Evolutionary conservation across 2,888 invertebrate species (phyloP), one percentile per base, ranked within the genome.

Genomic region (Pollenia amentaria): DNA sequence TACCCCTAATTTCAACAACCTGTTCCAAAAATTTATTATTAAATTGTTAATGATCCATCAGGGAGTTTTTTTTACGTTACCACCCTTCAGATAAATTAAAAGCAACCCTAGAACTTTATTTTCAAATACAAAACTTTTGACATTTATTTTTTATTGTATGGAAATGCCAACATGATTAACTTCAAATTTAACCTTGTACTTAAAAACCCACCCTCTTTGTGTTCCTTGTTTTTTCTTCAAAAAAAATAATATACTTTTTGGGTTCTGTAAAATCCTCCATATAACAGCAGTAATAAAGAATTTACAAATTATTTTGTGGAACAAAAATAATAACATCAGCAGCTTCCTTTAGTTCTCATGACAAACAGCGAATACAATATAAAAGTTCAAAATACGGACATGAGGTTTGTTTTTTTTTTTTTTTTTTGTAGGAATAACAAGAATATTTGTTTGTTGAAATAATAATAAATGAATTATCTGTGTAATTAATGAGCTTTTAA

Each of bases 401-500:
- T 55, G n/a, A 18, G 18, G 51, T 51, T 44, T 42, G 6, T 18
- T 18, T n/a, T 14, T 12, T 48, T 64, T 29, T 48, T 21, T 48
- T 4, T 42, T 44, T 53, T 46, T 80, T 65, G 53, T 55, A 55
- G 62, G 62, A 81, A 53, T 55, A 81, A 84, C 46, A 40, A 83
- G 70, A 82, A 75, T 57, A 64, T 77, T 88, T 88, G 42, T 90
- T 91, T 91, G 92, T 91, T 92, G 91, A 92, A 91, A 91, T 89
- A 89, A 90, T 91, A 91, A 91, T 90, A 90, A 92, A 92, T 92
- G 91, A 91, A 91, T 92, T 91, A 92, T 92, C 91, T 90, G 89
- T 88, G 88, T 92, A 92, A 92, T 92, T 92, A 92, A 92, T 92
- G 92, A 92, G 91, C 90, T 92, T 92, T 92, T 92, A 92, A 92